A percentile compares a stretch with the other conserved stretches of the same genome.
Evolutionary conservation across 1,140 invertebrate species (phyloP).

Genomic region (Brachionus paranguensis): DNA sequence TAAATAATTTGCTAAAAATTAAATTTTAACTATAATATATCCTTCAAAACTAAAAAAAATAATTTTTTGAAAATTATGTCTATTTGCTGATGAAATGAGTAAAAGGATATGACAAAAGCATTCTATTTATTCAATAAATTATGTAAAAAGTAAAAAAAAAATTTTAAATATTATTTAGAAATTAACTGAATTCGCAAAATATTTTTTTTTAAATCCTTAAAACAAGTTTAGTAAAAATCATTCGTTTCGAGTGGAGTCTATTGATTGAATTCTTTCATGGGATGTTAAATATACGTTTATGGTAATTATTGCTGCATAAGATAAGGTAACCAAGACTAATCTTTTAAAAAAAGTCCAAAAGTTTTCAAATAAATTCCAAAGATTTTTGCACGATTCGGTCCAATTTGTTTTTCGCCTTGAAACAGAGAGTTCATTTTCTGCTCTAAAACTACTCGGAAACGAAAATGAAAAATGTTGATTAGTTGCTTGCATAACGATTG

Average conservation of each 20-base stretch:
- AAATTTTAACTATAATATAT: too few relatives aligned
- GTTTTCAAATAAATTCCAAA: constrained; percentile 23
- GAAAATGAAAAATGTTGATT: not conserved
- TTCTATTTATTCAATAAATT: too few relatives aligned
- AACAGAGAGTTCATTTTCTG: not conserved
- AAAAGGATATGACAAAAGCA: too few relatives aligned
- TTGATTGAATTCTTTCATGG: not conserved
- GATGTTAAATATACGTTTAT: not conserved
- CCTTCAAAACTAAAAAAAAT: too few relatives aligned
- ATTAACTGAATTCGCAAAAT: not conserved
- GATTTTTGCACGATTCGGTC: not conserved
- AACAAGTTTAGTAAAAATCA: not conserved
- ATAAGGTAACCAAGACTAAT: not conserved
- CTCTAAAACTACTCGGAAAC: not conserved
- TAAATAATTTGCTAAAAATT: too few relatives aligned
- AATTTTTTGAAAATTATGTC: too few relatives aligned
- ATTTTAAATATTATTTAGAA: too few relatives aligned
- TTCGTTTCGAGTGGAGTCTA: not conserved
- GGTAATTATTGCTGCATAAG: constrained; percentile 5
- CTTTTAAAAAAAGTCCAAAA: constrained; percentile 13
- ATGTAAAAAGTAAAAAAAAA: too few relatives aligned
- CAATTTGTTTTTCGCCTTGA: not conserved
- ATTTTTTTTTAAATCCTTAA: not conserved
- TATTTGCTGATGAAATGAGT: too few relatives aligned
- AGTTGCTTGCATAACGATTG: not conserved